phyloP scores from a whole-genome alignment of 2,113 vertebrate species.

The Protomyctophum bolini region DNA sequence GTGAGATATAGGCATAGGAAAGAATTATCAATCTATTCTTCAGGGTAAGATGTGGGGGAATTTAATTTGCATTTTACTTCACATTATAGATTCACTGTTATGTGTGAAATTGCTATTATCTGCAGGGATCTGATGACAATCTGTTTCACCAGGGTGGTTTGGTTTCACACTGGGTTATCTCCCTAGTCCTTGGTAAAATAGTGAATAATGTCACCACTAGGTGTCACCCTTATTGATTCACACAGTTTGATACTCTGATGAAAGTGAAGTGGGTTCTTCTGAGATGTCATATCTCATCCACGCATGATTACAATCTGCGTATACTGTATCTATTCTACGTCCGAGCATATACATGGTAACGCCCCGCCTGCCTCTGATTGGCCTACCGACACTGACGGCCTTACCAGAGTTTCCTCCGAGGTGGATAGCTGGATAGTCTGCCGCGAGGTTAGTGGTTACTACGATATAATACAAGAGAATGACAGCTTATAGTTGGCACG shows the following conservation, averaged over 20 bases:
- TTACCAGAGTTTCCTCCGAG: too few relatives aligned
- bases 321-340: too few relatives aligned
- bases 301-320: conserved; percentile 7
- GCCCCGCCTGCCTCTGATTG: too few relatives aligned
- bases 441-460: too few relatives aligned
- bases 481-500: too few relatives aligned
- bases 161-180: conserved; percentile 33
- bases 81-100: conserved; percentile 72
- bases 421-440: too few relatives aligned
- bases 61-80: conserved; percentile 76
- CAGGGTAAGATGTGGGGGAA: conserved; percentile 62
- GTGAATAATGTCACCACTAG: conserved; percentile 70
- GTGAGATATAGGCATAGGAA: conserved; percentile 50
- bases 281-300: conserved; percentile 13
- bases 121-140: conserved; percentile 70
- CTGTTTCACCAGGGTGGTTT: conserved; percentile 59
- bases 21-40: conserved; percentile 74
- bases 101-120: conserved; percentile 77
- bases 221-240: conserved; percentile 65
- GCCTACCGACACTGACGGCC: too few relatives aligned
- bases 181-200: background rate
- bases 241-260: conserved; percentile 32
- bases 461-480: too few relatives aligned
- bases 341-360: too few relatives aligned
- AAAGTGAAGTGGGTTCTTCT: conserved; percentile 17